Evolutionary conservation across 2,888 invertebrate species (phyloP).

Genomic region (Agriopis aurantiaria): DNA sequence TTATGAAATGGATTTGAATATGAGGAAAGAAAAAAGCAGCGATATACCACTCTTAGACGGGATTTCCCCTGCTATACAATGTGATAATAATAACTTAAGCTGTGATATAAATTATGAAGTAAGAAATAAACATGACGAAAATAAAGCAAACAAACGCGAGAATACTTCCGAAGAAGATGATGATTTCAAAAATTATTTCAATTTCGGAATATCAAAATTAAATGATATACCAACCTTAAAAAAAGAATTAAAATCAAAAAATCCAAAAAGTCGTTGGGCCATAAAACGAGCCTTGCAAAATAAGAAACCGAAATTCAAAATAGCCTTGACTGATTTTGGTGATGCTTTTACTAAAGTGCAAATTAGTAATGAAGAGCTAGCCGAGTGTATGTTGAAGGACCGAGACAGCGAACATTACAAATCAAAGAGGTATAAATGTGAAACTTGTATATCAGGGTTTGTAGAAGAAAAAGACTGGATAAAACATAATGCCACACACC

Average conservation of each 20-base stretch:
- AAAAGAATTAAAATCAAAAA: neutral
- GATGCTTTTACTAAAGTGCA: constrained; percentile 3
- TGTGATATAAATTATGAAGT: neutral
- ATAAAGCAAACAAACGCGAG: neutral
- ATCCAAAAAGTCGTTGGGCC: constrained; percentile 1
- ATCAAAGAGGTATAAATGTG: constrained; percentile 4
- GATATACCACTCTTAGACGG: neutral
- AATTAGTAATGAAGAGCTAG: neutral
- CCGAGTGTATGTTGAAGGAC: neutral
- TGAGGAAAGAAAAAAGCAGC: neutral
- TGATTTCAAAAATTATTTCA: neutral
- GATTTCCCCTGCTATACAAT: neutral
- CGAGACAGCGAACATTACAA: neutral
- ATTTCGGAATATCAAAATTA: neutral
- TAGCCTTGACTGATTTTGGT: neutral
- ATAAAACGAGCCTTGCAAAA: neutral
- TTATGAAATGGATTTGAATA: neutral
- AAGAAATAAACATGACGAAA: neutral
- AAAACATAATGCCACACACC: neutral
- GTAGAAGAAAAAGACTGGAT: neutral
- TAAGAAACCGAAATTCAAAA: constrained; percentile 7
- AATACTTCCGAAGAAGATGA: constrained; percentile 1
- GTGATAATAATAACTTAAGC: neutral
- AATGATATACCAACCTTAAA: neutral
- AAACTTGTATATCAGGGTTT: constrained; percentile 1